Conservation (phyloP, 2,797 vertebrate genomes). For the Gambelia wislizenii region DNA sequence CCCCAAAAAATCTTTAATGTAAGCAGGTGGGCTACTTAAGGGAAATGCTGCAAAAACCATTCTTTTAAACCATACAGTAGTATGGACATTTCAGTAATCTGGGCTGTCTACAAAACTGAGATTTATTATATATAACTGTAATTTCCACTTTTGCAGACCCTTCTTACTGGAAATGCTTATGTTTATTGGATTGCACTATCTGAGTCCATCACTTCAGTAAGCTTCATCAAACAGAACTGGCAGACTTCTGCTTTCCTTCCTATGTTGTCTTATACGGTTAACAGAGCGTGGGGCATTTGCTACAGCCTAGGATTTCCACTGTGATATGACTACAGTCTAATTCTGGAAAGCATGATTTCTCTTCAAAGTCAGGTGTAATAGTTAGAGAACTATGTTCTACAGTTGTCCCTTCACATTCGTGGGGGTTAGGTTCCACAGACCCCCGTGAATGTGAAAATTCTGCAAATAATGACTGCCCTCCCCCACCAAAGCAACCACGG, state of each 20-base stretch:
- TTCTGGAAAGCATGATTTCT: background rate
- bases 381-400: background rate
- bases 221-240: background rate
- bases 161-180: background rate
- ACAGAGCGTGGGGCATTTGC: background rate
- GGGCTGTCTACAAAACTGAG: background rate
- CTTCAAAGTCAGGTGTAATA: background rate
- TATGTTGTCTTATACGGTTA: background rate
- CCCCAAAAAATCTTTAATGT: background rate
- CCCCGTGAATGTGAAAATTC: no score
- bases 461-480: no score
- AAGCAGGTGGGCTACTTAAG: background rate
- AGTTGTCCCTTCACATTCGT: no score
- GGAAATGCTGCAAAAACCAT: background rate
- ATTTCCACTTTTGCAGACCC: background rate
- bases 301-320: background rate
- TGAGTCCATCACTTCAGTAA: background rate
- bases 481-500: no score
- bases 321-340: background rate
- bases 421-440: no score
- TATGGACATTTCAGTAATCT: background rate
- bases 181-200: background rate
- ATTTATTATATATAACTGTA: background rate
- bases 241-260: no score
- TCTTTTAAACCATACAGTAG: background rate